These are phyloP conservation scores for Lemur catta DNA, from an alignment of 2,797 vertebrate species.

Conservation along the genomic window DNA sequence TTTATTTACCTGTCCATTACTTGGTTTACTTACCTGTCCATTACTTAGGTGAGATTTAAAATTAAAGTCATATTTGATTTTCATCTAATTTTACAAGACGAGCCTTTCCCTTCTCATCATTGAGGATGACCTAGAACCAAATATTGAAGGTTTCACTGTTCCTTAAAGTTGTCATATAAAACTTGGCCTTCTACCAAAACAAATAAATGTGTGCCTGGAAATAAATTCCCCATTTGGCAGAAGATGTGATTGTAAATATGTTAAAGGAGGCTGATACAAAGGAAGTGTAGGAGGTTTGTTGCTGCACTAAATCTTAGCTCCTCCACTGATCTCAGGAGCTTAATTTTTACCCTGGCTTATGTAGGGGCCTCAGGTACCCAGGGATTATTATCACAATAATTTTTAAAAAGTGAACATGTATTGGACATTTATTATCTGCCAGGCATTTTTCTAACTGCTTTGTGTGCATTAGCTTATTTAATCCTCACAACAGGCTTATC, in stretches of 20 bases:
- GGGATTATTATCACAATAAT: not conserved
- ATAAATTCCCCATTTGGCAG: not conserved
- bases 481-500: not conserved
- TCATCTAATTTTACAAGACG: not conserved
- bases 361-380: not conserved
- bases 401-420: not conserved
- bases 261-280: not conserved
- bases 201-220: slow-evolving; percentile 10
- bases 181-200: slow-evolving; percentile 2
- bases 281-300: not conserved
- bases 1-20: slow-evolving; percentile 21
- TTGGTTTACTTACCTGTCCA: slow-evolving; percentile 14
- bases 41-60: slow-evolving; percentile 41
- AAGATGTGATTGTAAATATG: not conserved
- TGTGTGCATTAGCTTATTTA: not conserved
- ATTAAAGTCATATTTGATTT: not conserved
- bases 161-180: slow-evolving; percentile 19
- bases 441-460: slow-evolving; percentile 1
- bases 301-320: not conserved
- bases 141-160: not conserved
- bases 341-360: not conserved
- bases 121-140: not conserved
- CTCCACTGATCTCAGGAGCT: not conserved
- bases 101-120: not conserved
- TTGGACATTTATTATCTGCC: not conserved